phyloP scores from a whole-genome alignment of 2,888 invertebrate species.

The Electrophaes corylata region DNA sequence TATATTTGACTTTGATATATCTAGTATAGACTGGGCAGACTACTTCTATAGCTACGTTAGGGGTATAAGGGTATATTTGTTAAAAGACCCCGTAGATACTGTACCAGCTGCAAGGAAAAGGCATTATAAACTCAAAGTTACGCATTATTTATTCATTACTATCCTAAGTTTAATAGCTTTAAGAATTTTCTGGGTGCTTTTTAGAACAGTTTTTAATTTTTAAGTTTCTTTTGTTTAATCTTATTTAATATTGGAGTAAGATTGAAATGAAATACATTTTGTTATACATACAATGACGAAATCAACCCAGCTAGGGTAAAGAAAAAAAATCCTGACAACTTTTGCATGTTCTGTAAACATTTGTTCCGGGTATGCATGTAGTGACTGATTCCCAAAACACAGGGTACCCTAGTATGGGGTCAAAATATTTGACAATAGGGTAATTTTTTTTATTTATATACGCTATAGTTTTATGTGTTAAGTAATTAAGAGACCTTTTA shows the following conservation, averaged over 20 bases:
- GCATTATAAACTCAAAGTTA: slow-evolving; percentile 44
- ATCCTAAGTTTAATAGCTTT: slow-evolving; percentile 46
- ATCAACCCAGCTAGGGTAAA: not conserved
- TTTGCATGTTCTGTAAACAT: too few species aligned
- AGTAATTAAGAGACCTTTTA: too few species aligned
- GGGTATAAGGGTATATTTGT: slow-evolving; percentile 88
- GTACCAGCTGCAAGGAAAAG: slow-evolving; percentile 84
- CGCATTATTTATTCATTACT: slow-evolving; percentile 54
- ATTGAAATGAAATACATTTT: not conserved
- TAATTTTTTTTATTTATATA: too few species aligned
- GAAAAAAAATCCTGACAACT: too few species aligned
- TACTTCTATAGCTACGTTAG: slow-evolving; percentile 88
- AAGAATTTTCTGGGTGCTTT: slow-evolving; percentile 50
- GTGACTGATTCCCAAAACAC: too few species aligned
- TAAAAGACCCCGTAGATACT: slow-evolving; percentile 90
- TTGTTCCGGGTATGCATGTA: too few species aligned
- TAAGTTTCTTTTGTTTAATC: too few species aligned
- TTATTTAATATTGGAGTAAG: not conserved
- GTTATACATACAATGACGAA: not conserved
- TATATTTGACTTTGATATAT: slow-evolving; percentile 87
- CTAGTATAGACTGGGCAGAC: slow-evolving; percentile 86
- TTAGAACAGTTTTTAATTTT: slow-evolving; percentile 39
- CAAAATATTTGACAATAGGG: too few species aligned
- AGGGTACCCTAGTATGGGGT: too few species aligned
- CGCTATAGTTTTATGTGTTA: too few species aligned